Percentiles rank a stretch among this genome's conserved stretches.
These are phyloP conservation scores for Lacanobia wlatinum DNA, from an alignment of 2,888 invertebrate genomes.

Conservation along the genomic window DNA sequence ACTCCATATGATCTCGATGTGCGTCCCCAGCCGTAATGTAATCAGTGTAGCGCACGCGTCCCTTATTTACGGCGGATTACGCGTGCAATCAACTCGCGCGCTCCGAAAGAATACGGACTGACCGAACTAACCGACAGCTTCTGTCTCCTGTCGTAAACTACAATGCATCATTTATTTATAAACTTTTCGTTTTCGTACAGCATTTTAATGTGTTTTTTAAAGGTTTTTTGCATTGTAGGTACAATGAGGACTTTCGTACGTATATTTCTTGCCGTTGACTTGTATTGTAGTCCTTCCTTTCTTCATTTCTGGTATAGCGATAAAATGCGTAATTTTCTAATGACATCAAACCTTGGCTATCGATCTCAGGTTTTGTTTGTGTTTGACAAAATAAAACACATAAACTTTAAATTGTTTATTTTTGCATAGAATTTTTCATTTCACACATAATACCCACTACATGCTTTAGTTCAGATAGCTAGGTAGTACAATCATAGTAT, in stretches of 20 bases:
- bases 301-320: background rate
- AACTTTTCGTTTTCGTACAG: slow-evolving; percentile 32
- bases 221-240: background rate
- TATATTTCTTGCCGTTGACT: background rate
- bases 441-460: background rate
- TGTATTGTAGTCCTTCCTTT: background rate
- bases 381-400: slow-evolving; percentile 15
- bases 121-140: slow-evolving; percentile 59
- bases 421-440: slow-evolving; percentile 1
- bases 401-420: slow-evolving; percentile 6
- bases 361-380: background rate
- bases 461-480: background rate
- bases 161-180: slow-evolving; percentile 72
- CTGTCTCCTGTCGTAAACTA: slow-evolving; percentile 66
- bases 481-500: slow-evolving; percentile 3
- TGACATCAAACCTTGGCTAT: background rate
- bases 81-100: slow-evolving; percentile 81
- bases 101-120: slow-evolving; percentile 72
- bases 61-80: slow-evolving; percentile 89
- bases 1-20: slow-evolving; percentile 73
- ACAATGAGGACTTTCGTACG: background rate
- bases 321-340: background rate
- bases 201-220: background rate
- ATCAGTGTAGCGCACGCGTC: slow-evolving; percentile 86
- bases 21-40: slow-evolving; percentile 80